Evolutionary conservation across 1,140 invertebrate genomes (phyloP), one percentile per base, ranked within the genome.

Genomic region (Eufriesea mexicana): DNA sequence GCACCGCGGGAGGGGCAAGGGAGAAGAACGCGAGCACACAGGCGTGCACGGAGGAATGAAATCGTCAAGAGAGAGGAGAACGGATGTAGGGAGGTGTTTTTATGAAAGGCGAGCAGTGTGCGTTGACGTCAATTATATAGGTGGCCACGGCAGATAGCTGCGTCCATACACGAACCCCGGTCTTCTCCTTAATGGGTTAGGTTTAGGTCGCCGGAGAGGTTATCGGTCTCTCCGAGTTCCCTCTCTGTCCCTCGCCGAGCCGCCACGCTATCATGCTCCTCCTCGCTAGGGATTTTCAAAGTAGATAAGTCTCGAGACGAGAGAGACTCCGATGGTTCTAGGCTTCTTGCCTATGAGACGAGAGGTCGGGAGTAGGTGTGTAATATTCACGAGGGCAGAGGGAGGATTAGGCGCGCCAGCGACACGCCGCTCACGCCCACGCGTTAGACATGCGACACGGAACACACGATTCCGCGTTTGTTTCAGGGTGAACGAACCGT

Each of bases 41-140:
- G 25, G 62, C 59, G 79, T 71, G 72, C 76, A 86, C 84, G 79
- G 85, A 87, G 87, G 79, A 88, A 85, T 89, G 83, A 88, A 89
- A 89, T 88, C 86, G 87, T 88, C 83, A 71, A 86, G 87, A 73
- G 84, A 79, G 81, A 81, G 87, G 75, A 84, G 85, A 89, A 89
- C 86, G 92, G 92, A 93, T 93, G 92, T 93, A 91, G 92, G 92
- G 92, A 93, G 92, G 93, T 94, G 93, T 94, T 93, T 93, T 94
- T 93, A 93, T 94, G 92, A 94, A 94, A 93, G 93, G 89, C 91
- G 87, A 91, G 92, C 92, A 93, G 92, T 93, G 85, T 93, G 91
- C 90, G 91, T 93, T 92, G 93, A 93, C 92, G 93, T 93, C 92
- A 94, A 94, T 93, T 94, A 92, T 93, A 92, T 93, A 94, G 93